phyloP scores from a whole-genome alignment of 2,888 invertebrate genomes.

The Orchesella flavescens region DNA sequence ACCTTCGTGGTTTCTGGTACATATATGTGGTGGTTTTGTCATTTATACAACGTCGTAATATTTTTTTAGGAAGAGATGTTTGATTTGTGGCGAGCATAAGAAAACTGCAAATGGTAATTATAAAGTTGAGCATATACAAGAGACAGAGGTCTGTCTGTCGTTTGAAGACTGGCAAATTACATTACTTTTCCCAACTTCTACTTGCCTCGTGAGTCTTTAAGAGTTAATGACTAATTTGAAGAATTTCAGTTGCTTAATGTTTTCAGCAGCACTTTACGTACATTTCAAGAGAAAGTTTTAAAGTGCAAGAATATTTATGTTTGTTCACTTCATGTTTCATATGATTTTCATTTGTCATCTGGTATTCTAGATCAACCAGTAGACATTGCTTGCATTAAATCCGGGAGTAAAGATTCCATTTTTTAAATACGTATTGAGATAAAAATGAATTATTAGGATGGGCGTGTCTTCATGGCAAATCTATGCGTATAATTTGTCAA shows the following conservation, averaged over 20 bases:
- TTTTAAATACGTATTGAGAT: too few species aligned
- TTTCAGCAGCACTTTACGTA: not conserved
- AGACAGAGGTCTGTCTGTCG: not conserved
- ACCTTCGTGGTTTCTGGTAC: not conserved
- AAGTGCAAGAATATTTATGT: not conserved
- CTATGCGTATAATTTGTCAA: too few species aligned
- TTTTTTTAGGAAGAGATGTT: not conserved
- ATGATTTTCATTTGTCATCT: not conserved
- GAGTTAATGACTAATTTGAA: conserved; percentile 28
- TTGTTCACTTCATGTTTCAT: too few species aligned
- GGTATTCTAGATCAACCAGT: not conserved
- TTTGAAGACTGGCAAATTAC: not conserved
- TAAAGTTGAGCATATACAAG: not conserved
- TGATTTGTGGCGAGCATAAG: not conserved
- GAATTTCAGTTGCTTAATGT: conserved; percentile 20
- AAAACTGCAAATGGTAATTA: not conserved
- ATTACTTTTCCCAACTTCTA: not conserved
- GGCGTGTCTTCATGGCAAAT: too few species aligned
- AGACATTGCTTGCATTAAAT: not conserved
- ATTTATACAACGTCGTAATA: not conserved
- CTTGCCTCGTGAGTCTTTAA: conserved; percentile 3
- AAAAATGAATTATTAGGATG: too few species aligned
- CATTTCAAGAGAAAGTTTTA: not conserved
- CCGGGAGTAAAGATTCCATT: too few species aligned
- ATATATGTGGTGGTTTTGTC: not conserved